phyloP scores from a whole-genome alignment of 1,140 invertebrate species.

The Apis florea region DNA sequence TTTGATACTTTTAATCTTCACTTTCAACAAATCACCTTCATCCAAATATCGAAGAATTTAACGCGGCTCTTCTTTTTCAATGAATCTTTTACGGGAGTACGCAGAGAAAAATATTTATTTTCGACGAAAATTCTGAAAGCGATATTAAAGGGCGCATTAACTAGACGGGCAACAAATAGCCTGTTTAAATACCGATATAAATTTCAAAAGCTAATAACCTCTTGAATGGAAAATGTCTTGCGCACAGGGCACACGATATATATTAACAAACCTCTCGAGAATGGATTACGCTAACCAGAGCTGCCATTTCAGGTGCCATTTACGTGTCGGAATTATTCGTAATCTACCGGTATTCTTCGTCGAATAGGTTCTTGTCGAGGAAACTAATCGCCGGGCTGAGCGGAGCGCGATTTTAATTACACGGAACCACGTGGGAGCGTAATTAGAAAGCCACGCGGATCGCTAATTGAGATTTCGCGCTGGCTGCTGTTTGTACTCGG shows the following conservation, averaged over 20 bases:
- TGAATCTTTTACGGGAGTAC: too few relatives aligned
- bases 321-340: background rate
- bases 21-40: too few relatives aligned
- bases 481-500: slow-evolving; percentile 16
- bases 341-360: background rate
- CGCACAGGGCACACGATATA: background rate
- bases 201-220: background rate
- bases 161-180: too few relatives aligned
- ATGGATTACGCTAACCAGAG: background rate
- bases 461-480: slow-evolving; percentile 44
- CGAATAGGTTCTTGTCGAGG: slow-evolving; percentile 6
- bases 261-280: background rate
- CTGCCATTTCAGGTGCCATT: background rate
- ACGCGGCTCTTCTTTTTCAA: too few relatives aligned
- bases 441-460: slow-evolving; percentile 34
- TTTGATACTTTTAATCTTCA: too few relatives aligned
- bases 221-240: background rate
- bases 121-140: too few relatives aligned
- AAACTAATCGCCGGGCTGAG: slow-evolving; percentile 17
- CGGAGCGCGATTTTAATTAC: slow-evolving; percentile 32
- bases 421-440: slow-evolving; percentile 24
- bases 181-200: too few relatives aligned
- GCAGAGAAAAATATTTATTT: too few relatives aligned
- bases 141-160: too few relatives aligned
- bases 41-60: too few relatives aligned